Evolutionary conservation across 2,113 vertebrate genomes (phyloP).

Genomic region (Lepisosteus osseus): DNA sequence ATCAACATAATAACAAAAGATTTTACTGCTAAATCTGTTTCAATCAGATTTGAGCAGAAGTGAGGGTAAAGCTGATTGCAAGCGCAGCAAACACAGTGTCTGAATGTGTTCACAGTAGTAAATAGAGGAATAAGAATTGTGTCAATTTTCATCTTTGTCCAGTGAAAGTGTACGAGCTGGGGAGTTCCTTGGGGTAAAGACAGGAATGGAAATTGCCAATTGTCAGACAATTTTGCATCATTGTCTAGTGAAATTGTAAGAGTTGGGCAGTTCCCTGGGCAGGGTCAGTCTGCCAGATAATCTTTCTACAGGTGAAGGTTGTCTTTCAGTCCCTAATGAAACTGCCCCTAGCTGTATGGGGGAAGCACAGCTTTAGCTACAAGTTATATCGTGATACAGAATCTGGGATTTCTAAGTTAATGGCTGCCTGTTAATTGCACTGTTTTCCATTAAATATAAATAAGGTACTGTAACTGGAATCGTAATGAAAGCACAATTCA

Average conservation of each 20-base stretch:
- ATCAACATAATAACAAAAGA: slow-evolving; percentile 74
- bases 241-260: slow-evolving; percentile 9
- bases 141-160: slow-evolving; percentile 63
- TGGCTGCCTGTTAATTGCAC: slow-evolving; percentile 53
- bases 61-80: slow-evolving; percentile 83
- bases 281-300: neutral
- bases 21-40: slow-evolving; percentile 78
- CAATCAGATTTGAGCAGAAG: slow-evolving; percentile 78
- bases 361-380: no score
- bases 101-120: slow-evolving; percentile 33
- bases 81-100: slow-evolving; percentile 69
- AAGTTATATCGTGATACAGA: no score
- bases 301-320: neutral
- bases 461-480: slow-evolving; percentile 59
- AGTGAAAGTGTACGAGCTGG: neutral
- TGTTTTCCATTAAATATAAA: slow-evolving; percentile 40
- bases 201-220: slow-evolving; percentile 44
- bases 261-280: neutral
- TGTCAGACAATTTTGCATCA: slow-evolving; percentile 62
- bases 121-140: slow-evolving; percentile 46
- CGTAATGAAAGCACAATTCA: slow-evolving; percentile 50
- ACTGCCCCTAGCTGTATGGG: no score
- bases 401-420: no score
- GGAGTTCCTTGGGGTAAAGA: neutral
- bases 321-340: no score